Percentiles rank a stretch among this genome's conserved stretches.
phyloP scores from a whole-genome alignment of 1,140 invertebrate genomes.

The Lepidurus couesii region DNA sequence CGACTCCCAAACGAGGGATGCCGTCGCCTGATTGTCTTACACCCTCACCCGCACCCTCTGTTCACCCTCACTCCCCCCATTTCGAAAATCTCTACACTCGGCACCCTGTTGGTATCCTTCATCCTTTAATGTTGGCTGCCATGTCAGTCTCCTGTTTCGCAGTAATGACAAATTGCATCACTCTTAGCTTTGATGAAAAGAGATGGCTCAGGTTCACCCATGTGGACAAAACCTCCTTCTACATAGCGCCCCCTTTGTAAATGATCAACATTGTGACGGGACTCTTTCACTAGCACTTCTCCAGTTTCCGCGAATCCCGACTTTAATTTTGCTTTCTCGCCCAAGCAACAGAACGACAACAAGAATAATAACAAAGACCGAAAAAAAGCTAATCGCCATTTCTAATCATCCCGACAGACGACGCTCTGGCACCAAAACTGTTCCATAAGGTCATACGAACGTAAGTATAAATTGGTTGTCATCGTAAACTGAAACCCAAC shows the following conservation, averaged over 20 bases:
- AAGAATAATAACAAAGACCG: not conserved
- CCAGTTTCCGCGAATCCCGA: not conserved
- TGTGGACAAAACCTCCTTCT: slow-evolving; percentile 15
- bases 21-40: not conserved
- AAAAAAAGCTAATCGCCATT: not conserved
- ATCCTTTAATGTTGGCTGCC: slow-evolving; percentile 21
- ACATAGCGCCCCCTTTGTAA: not conserved
- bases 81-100: not conserved
- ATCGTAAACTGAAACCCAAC: not conserved
- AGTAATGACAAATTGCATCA: slow-evolving; percentile 22
- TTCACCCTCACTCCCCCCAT: not conserved
- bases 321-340: not conserved
- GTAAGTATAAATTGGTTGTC: slow-evolving; percentile 16
- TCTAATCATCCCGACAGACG: not conserved
- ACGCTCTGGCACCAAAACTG: not conserved
- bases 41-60: not conserved
- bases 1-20: too few species aligned
- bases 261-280: slow-evolving; percentile 10
- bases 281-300: not conserved
- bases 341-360: not conserved
- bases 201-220: slow-evolving; percentile 14
- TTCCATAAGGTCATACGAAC: not conserved
- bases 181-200: slow-evolving; percentile 14
- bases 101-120: slow-evolving; percentile 13
- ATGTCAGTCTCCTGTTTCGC: slow-evolving; percentile 18